Evolutionary conservation across 2,888 invertebrate genomes (phyloP).

Genomic region (Hirtodrosophila cameraria): DNA sequence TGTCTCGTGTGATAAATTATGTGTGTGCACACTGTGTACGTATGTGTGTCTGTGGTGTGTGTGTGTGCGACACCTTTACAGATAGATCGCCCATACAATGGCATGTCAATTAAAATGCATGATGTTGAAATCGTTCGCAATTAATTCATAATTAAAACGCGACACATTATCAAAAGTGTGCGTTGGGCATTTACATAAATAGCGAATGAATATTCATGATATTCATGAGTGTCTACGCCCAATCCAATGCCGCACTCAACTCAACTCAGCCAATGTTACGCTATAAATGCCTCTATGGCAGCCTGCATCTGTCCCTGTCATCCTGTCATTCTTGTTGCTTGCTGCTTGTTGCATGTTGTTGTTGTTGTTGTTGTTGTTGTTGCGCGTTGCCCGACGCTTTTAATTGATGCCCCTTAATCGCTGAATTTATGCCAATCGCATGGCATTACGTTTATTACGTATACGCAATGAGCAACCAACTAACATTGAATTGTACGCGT

Average conservation of each 20-base stretch:
- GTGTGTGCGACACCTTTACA: slow-evolving; percentile 48
- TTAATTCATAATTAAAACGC: slow-evolving; percentile 78
- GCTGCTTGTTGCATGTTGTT: too few species aligned
- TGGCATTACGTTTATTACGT: slow-evolving; percentile 22
- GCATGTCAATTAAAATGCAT: slow-evolving; percentile 78
- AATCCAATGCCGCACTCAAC: background rate
- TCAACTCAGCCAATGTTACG: background rate
- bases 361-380: too few species aligned
- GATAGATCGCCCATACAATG: slow-evolving; percentile 46
- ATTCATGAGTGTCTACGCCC: slow-evolving; percentile 14
- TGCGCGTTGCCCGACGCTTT: too few species aligned
- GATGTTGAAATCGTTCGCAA: slow-evolving; percentile 80
- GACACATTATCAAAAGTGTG: slow-evolving; percentile 76
- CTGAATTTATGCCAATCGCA: slow-evolving; percentile 20
- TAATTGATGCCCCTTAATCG: slow-evolving; percentile 47
- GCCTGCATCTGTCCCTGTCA: background rate
- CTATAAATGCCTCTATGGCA: too few species aligned
- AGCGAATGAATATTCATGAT: slow-evolving; percentile 72
- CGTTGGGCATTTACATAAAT: slow-evolving; percentile 70
- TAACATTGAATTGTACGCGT: too few species aligned
- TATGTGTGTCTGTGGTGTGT: slow-evolving; percentile 8
- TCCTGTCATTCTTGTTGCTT: slow-evolving; percentile 29
- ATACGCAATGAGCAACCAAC: slow-evolving; percentile 16
- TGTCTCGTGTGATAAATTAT: slow-evolving; percentile 65
- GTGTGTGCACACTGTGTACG: slow-evolving; percentile 24